These are phyloP conservation scores for Apocrypta bakeri DNA, from an alignment of 1,140 invertebrate species.

Conservation along the genomic window DNA sequence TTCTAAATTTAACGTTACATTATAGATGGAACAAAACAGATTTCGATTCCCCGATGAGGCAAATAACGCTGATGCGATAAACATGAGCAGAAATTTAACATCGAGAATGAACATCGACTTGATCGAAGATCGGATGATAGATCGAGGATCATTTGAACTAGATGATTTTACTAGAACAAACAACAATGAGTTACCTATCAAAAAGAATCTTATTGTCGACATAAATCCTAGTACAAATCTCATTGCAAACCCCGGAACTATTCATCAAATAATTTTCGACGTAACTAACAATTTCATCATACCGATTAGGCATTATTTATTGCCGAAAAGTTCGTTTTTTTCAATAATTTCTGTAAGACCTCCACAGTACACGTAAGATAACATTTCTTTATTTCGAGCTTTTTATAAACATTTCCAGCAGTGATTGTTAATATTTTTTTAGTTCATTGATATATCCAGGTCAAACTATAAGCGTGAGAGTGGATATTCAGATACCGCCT, in stretches of 20 bases:
- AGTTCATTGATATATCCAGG: constrained; percentile 66
- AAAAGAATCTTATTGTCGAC: constrained; percentile 58
- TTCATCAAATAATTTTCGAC: constrained; percentile 59
- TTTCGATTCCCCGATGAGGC: constrained; percentile 1
- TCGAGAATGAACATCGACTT: not conserved
- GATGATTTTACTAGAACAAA: constrained; percentile 48
- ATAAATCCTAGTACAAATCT: constrained; percentile 59
- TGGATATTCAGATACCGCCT: constrained; percentile 73
- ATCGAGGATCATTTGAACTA: constrained; percentile 20
- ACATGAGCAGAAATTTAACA: not conserved
- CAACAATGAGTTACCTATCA: constrained; percentile 35
- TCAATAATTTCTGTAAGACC: constrained; percentile 45
- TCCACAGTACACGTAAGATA: not conserved
- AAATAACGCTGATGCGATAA: not conserved
- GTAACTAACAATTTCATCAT: constrained; percentile 61
- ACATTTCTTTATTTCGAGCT: not conserved
- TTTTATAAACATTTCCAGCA: no score
- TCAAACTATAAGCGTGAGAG: constrained; percentile 74
- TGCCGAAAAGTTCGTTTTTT: constrained; percentile 53
- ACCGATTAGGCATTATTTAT: constrained; percentile 52
- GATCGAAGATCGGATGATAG: constrained; percentile 17
- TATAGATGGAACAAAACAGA: not conserved
- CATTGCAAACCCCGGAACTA: constrained; percentile 54
- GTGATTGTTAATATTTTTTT: not conserved
- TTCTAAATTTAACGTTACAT: not conserved